Percentiles rank a stretch among this genome's conserved stretches.
Evolutionary conservation across 2,888 invertebrate species (phyloP).

Genomic region (Prosapia bicincta): DNA sequence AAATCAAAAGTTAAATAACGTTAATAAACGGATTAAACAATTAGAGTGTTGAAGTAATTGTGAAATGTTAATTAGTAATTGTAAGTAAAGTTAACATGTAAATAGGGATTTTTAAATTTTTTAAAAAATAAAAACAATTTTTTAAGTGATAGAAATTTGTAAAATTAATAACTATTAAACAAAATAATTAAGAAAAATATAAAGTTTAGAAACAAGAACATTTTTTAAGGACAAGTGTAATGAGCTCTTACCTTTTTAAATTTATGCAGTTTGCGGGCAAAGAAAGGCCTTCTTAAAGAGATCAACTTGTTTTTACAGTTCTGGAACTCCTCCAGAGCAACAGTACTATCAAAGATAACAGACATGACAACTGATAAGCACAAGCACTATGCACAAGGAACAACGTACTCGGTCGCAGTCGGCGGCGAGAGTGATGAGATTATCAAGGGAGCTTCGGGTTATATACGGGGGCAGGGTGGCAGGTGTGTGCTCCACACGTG

Average conservation of each 20-base stretch:
- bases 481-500: constrained; percentile 34
- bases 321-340: constrained; percentile 28
- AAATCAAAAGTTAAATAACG: too few species aligned
- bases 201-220: background rate
- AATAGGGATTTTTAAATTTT: too few species aligned
- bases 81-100: too few species aligned
- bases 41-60: too few species aligned
- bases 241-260: constrained; percentile 40
- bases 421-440: constrained; percentile 12
- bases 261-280: constrained; percentile 39
- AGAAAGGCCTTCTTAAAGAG: constrained; percentile 30
- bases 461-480: constrained; percentile 23
- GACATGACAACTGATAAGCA: background rate
- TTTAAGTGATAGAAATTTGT: too few species aligned
- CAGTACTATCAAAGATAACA: background rate
- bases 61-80: too few species aligned
- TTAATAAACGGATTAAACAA: too few species aligned
- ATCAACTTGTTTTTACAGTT: constrained; percentile 32
- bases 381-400: background rate
- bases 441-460: constrained; percentile 15
- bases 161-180: background rate
- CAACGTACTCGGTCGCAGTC: background rate
- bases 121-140: too few species aligned
- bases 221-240: background rate
- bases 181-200: background rate